Percentiles rank a stretch among this genome's conserved stretches.
These are phyloP conservation scores for Phortica variegata DNA, from an alignment of 1,140 invertebrate genomes.

Conservation along the genomic window DNA sequence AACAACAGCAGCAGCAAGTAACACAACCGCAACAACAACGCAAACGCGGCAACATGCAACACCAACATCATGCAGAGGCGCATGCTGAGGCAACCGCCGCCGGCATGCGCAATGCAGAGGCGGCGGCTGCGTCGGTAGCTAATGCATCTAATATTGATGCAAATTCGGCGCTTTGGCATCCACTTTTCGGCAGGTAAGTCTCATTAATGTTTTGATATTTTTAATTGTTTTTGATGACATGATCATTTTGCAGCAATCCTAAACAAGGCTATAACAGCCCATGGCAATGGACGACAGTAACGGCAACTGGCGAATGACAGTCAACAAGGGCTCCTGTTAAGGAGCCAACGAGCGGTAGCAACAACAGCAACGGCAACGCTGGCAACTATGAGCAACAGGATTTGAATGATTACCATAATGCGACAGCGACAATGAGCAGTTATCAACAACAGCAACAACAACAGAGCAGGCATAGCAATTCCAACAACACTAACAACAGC, in stretches of 20 bases:
- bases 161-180: conserved; percentile 68
- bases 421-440: conserved; percentile 28
- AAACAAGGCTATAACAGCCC: conserved; percentile 59
- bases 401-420: too few relatives aligned
- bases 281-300: conserved; percentile 62
- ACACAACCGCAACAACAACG: conserved; percentile 35
- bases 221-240: not conserved
- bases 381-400: conserved; percentile 23
- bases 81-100: conserved; percentile 19
- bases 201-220: not conserved
- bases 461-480: not conserved
- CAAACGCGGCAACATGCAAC: conserved; percentile 38
- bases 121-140: not conserved
- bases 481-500: conserved; percentile 14
- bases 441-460: conserved; percentile 9
- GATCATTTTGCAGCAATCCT: conserved; percentile 56
- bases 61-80: conserved; percentile 11
- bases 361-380: conserved; percentile 29
- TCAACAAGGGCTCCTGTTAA: conserved; percentile 55
- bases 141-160: conserved; percentile 50
- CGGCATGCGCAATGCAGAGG: conserved; percentile 20
- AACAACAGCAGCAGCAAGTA: conserved; percentile 24
- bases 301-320: conserved; percentile 62
- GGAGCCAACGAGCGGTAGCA: too few relatives aligned
- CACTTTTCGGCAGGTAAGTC: conserved; percentile 69